Evolutionary conservation across 2,888 invertebrate genomes (phyloP).

Genomic region (Acanthosepion pharaonis): DNA sequence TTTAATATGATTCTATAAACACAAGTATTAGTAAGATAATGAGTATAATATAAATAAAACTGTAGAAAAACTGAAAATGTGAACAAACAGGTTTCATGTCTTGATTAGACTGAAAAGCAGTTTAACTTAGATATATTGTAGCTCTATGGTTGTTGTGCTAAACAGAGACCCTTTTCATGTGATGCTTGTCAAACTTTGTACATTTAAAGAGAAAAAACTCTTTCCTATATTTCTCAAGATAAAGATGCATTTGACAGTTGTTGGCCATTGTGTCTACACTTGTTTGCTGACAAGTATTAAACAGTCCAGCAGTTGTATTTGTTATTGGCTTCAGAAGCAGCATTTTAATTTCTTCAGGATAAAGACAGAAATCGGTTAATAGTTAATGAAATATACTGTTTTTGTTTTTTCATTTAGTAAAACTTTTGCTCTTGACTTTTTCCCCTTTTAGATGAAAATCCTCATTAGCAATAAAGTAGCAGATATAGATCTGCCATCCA

Average conservation of each 20-base stretch:
- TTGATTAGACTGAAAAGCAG: not conserved
- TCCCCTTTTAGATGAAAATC: not conserved
- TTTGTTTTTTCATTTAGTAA: not conserved
- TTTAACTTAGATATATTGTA: not conserved
- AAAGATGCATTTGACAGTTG: not conserved
- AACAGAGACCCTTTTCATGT: not conserved
- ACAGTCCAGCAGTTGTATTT: not conserved
- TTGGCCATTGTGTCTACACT: not conserved
- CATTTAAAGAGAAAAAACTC: not conserved
- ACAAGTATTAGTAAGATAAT: not conserved
- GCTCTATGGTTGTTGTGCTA: not conserved
- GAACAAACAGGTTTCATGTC: not conserved
- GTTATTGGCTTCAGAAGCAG: not conserved
- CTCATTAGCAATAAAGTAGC: not conserved
- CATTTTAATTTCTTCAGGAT: not conserved
- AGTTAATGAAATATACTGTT: not conserved
- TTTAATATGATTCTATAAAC: not conserved
- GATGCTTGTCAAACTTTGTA: constrained; percentile 9
- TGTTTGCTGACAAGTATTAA: not conserved
- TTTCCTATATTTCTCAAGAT: not conserved
- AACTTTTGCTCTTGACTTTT: not conserved
- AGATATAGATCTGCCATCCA: not conserved
- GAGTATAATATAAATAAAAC: not conserved
- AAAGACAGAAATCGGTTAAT: not conserved
- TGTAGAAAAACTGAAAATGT: constrained; percentile 1